Evolutionary conservation across 2,797 vertebrate genomes (phyloP), one percentile per base, ranked within the genome.

Genomic region (Trichosurus vulpecula): DNA sequence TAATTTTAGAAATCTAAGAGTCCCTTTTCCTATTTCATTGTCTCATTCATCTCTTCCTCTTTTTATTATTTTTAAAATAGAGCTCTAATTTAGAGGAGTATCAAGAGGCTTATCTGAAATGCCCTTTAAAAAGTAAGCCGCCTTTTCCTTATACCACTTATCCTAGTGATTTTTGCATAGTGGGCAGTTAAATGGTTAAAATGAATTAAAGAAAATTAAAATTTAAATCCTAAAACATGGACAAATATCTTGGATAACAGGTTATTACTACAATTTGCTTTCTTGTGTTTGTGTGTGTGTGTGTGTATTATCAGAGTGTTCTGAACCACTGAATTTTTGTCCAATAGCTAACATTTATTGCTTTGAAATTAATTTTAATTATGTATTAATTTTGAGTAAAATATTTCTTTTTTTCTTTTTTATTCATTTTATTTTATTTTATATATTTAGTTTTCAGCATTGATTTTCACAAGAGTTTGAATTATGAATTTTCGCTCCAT

Each of bases 111-210:
- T 94, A 95, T 95, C 96, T 95, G 95, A 87, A 93, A 66, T 66
- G 13, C 13, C 92, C 66, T 96, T 87, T 97, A 94, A 90, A 95
- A 96, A 93, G 47, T 92, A 95, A 96, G 95, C 93, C 96, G 93
- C 89, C 61, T 97, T 95, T 96, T 95, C 96, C 96, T 97, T 94
- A 96, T 97, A 97, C 96, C 94, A 95, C 93, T 96, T 94, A 97
- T 97, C 97, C 61, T 96, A 97, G 94, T 97, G 35, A 66, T 95
- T 95, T 97, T 96, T 97, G 31, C 91, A 51, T 95, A 95, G 35
- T n/a, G 13, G 35, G 5, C 35, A n/a, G 14, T n/a, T 16, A n/a
- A 66, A n/a, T 66, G n/a, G 3, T 66, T 66, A 66, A 16, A n/a
- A 66, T 66, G 14, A n/a, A 66, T n/a, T n/a, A 6, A n/a, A 58